Conservation (phyloP, 2,797 vertebrate species). For the Poeciliopsis presidionis region DNA sequence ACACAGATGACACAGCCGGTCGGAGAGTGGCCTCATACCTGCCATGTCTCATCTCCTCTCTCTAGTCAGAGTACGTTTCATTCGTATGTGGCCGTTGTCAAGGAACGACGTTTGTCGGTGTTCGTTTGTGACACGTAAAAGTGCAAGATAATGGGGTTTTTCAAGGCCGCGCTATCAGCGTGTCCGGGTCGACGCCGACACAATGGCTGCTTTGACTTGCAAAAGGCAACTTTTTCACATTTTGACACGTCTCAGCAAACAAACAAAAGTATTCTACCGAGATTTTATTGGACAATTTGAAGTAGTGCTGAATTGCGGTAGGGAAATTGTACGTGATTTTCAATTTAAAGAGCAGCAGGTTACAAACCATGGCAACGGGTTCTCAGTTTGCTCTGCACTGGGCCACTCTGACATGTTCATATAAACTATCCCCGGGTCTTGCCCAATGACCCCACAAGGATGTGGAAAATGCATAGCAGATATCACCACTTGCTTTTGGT, state of each 20-base stretch:
- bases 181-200: constrained; percentile 23
- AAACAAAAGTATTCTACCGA: neutral
- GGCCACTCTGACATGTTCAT: neutral
- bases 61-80: neutral
- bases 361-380: neutral
- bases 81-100: neutral
- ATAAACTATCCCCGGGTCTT: neutral
- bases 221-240: neutral
- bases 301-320: too few relatives aligned
- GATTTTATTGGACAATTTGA: neutral
- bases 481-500: neutral
- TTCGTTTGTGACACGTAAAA: constrained; percentile 16
- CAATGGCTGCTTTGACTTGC: neutral
- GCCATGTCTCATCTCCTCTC: neutral
- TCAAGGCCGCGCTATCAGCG: constrained; percentile 6
- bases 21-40: constrained; percentile 23
- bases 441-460: neutral
- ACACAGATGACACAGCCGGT: constrained; percentile 56
- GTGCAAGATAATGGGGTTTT: constrained; percentile 35
- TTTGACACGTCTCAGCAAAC: neutral
- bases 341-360: neutral
- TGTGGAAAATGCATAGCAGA: neutral
- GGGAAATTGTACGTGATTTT: neutral
- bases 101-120: neutral
- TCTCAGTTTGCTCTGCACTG: neutral